These are phyloP conservation scores for Platorchestia sp. DNA, from an alignment of 1,140 invertebrate species.

Conservation along the genomic window DNA sequence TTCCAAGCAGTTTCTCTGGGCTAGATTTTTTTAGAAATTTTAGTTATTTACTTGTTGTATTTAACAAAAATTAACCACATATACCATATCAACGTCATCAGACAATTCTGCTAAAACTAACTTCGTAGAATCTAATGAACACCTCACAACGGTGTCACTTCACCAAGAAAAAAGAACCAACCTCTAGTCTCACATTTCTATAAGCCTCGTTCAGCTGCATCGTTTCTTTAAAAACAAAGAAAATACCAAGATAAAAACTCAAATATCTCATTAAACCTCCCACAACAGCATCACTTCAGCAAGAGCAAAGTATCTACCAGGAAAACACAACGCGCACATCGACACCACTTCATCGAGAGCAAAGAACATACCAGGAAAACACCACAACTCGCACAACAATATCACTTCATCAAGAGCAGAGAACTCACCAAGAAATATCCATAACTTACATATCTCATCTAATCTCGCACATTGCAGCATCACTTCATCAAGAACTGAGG, in stretches of 20 bases:
- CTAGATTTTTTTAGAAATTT: too few relatives aligned
- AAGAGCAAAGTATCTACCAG: background rate
- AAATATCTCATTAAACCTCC: background rate
- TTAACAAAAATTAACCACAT: too few relatives aligned
- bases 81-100: too few relatives aligned
- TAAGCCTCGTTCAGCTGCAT: too few relatives aligned
- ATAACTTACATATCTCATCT: background rate
- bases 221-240: background rate
- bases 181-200: too few relatives aligned
- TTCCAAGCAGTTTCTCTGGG: too few relatives aligned
- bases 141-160: too few relatives aligned
- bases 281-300: background rate
- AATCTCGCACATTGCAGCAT: background rate
- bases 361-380: background rate
- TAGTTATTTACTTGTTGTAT: too few relatives aligned
- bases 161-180: too few relatives aligned
- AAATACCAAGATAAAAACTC: background rate
- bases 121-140: too few relatives aligned
- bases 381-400: background rate
- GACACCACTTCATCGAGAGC: background rate
- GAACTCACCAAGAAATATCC: background rate
- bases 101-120: too few relatives aligned
- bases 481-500: background rate
- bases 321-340: background rate
- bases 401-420: background rate